A percentile compares a stretch with the other conserved stretches of the same genome.
Evolutionary conservation across 2,113 vertebrate genomes (phyloP).

Genomic region (Oenanthe melanoleuca): DNA sequence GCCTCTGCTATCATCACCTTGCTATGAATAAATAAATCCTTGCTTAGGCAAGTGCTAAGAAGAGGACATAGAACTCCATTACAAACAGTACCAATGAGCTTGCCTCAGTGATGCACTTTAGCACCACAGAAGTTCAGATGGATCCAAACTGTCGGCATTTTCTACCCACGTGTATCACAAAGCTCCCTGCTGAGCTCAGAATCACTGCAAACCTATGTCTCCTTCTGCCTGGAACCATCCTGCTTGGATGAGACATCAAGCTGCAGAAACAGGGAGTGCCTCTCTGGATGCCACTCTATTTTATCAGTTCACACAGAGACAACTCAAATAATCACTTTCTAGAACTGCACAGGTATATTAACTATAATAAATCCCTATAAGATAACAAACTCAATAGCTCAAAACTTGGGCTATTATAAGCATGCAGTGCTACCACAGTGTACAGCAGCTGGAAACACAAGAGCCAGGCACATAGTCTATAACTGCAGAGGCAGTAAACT

Average conservation of each 20-base stretch:
- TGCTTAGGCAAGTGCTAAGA: background rate
- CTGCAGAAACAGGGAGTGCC: background rate
- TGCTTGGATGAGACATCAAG: background rate
- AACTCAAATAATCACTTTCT: background rate
- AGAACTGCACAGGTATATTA: background rate
- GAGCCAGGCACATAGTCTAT: background rate
- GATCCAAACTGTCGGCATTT: accelerated
- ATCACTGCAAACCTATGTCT: background rate
- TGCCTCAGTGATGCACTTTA: background rate
- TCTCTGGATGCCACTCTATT: background rate
- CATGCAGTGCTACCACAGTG: background rate
- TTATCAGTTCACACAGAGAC: background rate
- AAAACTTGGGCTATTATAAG: background rate
- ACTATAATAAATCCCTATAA: background rate
- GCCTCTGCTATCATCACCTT: background rate
- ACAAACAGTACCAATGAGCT: background rate
- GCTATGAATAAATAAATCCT: background rate
- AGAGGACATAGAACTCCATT: background rate
- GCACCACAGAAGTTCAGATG: background rate
- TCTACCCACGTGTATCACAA: background rate
- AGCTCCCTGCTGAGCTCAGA: background rate
- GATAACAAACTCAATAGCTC: background rate
- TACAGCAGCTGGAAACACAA: background rate
- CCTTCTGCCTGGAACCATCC: background rate
- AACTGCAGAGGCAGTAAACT: background rate